Evolutionary conservation across 2,797 vertebrate genomes (phyloP).

Genomic region (Callimico goeldii): DNA sequence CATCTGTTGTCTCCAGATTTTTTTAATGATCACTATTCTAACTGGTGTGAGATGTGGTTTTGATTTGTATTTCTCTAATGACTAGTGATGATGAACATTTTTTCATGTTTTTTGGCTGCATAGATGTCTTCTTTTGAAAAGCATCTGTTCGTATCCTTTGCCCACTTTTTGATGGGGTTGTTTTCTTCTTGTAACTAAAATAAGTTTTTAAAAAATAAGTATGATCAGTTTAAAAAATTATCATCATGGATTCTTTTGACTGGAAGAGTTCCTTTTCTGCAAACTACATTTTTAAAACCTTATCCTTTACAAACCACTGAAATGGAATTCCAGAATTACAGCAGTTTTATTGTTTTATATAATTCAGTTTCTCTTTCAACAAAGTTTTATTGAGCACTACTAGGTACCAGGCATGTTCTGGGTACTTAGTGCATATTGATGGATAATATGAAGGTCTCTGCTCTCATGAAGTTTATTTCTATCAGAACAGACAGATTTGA

Average conservation of each 20-base stretch:
- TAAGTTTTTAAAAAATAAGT: neutral
- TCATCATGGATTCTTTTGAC: neutral
- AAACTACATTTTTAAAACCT: conserved; percentile 6
- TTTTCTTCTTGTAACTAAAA: no score
- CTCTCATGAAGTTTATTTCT: neutral
- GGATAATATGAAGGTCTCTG: neutral
- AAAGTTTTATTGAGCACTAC: neutral
- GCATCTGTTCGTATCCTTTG: no score
- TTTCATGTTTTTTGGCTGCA: no score
- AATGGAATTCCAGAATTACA: neutral
- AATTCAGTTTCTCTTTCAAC: neutral
- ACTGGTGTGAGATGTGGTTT: no score
- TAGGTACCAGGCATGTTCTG: neutral
- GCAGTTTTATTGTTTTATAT: neutral
- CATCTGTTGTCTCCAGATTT: no score
- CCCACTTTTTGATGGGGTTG: no score
- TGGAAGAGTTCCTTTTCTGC: neutral
- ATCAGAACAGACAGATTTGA: neutral
- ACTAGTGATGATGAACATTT: no score
- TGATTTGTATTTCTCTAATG: no score
- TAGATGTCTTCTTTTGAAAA: no score
- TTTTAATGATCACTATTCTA: no score
- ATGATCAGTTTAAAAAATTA: neutral
- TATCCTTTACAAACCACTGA: neutral
- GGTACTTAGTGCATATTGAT: neutral